Conservation (phyloP, 2,888 invertebrate genomes). For the Drosophila emarginata region DNA sequence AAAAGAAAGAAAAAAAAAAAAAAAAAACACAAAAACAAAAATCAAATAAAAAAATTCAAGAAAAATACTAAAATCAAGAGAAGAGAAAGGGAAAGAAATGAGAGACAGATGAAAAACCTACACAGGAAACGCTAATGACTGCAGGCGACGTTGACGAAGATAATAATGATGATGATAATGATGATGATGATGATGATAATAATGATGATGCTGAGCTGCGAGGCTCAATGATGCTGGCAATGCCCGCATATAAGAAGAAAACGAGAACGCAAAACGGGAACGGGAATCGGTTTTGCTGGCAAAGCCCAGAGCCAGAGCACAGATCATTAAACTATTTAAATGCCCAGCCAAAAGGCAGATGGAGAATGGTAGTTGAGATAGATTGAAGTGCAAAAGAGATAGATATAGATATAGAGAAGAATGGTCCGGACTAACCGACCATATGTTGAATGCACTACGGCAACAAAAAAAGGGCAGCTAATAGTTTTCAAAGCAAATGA, state of each 20-base stretch:
- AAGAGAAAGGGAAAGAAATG: constrained; percentile 35
- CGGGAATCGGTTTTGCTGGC: constrained; percentile 1
- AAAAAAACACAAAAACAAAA: constrained; percentile 18
- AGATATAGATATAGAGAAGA: background rate
- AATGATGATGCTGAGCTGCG: constrained; percentile 7
- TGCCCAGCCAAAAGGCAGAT: constrained; percentile 44
- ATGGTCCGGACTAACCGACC: constrained; percentile 50
- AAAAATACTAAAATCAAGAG: too few relatives aligned
- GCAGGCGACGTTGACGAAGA: constrained; percentile 33
- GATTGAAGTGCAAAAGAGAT: background rate
- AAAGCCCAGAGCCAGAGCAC: constrained; percentile 43
- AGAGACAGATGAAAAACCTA: constrained; percentile 66
- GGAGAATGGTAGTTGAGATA: background rate
- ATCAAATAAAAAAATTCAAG: constrained; percentile 42
- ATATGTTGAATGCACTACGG: constrained; percentile 59
- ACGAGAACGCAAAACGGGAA: constrained; percentile 33
- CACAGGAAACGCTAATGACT: constrained; percentile 77
- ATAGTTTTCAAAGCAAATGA: constrained; percentile 75
- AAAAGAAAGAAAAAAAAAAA: constrained; percentile 8
- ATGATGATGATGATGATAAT: constrained; percentile 3
- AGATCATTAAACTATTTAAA: constrained; percentile 77
- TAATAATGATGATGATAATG: constrained; percentile 7
- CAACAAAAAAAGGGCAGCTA: constrained; percentile 54
- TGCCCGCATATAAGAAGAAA: constrained; percentile 36
- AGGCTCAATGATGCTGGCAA: background rate